phyloP scores from a whole-genome alignment of 1,140 invertebrate species.

The Bombus waltoni region DNA sequence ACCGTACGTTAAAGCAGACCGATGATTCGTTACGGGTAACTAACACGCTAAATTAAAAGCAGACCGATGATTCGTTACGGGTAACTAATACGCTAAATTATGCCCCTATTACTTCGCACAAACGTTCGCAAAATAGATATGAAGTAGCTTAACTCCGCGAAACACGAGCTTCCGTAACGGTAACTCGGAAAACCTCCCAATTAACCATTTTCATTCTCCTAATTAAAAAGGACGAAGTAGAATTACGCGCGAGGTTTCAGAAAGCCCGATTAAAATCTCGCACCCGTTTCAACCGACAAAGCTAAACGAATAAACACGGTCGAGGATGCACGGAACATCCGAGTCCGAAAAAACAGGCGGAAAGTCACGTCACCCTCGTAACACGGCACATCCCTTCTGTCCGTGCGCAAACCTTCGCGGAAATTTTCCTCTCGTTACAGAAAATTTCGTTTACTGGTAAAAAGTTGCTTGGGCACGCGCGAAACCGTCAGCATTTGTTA shows the following conservation, averaged over 20 bases:
- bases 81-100: background rate
- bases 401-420: background rate
- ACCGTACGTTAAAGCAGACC: too few relatives aligned
- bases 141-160: background rate
- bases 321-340: background rate
- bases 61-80: too few relatives aligned
- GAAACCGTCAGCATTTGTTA: constrained; percentile 29
- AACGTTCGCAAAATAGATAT: background rate
- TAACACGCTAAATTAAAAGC: background rate
- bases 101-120: background rate
- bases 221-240: background rate
- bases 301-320: background rate
- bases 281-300: background rate
- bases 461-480: background rate
- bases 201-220: background rate
- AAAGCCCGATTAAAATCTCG: background rate
- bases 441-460: background rate
- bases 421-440: background rate
- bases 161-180: too few relatives aligned
- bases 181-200: too few relatives aligned
- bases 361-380: background rate
- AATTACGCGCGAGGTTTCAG: background rate
- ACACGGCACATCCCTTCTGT: background rate
- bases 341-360: background rate
- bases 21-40: too few relatives aligned